These are phyloP conservation scores for Eueides isabella DNA, from an alignment of 1,140 invertebrate species.

Conservation along the genomic window DNA sequence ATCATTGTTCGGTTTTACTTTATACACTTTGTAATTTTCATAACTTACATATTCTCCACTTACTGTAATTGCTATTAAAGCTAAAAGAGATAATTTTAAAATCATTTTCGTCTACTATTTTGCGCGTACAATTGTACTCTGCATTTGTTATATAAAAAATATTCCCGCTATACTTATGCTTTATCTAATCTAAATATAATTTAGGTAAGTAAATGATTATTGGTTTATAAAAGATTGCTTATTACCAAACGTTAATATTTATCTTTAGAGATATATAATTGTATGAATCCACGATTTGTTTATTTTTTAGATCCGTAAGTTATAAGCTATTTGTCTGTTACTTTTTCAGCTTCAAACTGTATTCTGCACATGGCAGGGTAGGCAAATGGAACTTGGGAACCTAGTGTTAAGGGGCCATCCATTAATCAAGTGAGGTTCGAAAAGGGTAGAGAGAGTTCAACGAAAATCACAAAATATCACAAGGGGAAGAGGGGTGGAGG, in stretches of 20 bases:
- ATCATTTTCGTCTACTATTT: constrained; percentile 8
- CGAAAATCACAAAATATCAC: too few species aligned
- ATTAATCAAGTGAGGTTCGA: too few species aligned
- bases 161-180: background rate
- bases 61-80: constrained; percentile 17
- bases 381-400: too few species aligned
- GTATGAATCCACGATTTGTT: background rate
- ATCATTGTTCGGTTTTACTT: constrained; percentile 65
- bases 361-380: too few species aligned
- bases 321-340: background rate
- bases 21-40: constrained; percentile 81
- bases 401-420: too few species aligned
- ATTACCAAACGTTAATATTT: too few species aligned
- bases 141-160: background rate
- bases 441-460: too few species aligned
- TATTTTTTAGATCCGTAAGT: background rate
- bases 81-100: constrained; percentile 19
- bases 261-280: background rate
- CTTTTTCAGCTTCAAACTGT: too few species aligned
- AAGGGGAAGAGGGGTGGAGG: too few species aligned
- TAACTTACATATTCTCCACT: constrained; percentile 59
- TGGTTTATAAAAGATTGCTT: background rate
- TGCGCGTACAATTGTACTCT: background rate
- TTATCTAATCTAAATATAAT: constrained; percentile 1
- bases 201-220: background rate